Evolutionary conservation across 2,113 vertebrate genomes (phyloP).

Genomic region (Lynx canadensis): DNA sequence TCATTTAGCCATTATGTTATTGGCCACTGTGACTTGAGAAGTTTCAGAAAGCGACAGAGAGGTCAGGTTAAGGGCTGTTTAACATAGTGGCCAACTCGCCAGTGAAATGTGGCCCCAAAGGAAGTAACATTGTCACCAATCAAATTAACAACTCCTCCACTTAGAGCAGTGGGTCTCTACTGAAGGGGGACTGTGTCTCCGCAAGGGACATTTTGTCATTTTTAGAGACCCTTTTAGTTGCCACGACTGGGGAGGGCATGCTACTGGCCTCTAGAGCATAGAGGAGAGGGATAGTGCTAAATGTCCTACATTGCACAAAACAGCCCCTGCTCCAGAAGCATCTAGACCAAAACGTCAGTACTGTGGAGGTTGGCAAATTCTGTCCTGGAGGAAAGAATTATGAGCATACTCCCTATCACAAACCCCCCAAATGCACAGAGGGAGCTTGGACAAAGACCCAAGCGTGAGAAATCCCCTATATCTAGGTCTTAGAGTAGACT

Average conservation of each 20-base stretch:
- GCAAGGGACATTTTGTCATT: neutral
- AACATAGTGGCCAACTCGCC: neutral
- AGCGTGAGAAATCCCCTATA: fast-evolving
- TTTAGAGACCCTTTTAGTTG: neutral
- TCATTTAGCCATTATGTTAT: neutral
- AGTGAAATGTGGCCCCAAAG: neutral
- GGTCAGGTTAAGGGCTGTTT: neutral
- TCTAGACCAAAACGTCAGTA: neutral
- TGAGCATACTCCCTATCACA: neutral
- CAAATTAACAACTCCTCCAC: neutral
- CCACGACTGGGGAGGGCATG: no score
- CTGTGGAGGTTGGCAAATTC: neutral
- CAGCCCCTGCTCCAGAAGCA: neutral
- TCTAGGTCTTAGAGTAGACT: neutral
- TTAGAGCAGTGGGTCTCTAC: neutral
- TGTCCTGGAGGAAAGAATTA: neutral
- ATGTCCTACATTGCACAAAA: neutral
- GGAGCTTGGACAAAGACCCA: neutral
- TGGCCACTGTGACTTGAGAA: neutral
- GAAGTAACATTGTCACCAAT: neutral
- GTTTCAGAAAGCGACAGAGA: neutral
- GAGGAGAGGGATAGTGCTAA: neutral
- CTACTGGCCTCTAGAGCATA: neutral
- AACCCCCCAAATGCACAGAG: neutral
- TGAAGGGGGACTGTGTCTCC: no score